phyloP scores from a whole-genome alignment of 1,140 invertebrate genomes.

The Drosophila elegans region DNA sequence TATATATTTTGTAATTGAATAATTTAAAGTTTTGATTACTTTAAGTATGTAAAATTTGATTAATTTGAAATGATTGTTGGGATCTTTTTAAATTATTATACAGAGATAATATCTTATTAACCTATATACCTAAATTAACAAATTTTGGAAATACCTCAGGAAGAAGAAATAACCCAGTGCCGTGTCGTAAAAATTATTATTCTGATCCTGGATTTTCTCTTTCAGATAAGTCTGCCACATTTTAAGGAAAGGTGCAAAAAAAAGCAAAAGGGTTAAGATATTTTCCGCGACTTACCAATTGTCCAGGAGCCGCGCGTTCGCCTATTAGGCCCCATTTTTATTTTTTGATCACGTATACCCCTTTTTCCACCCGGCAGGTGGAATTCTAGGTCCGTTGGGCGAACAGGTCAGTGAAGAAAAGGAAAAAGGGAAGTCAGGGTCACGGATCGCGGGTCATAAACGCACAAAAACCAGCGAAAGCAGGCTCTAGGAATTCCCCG shows the following conservation, averaged over 20 bases:
- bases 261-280: neutral
- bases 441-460: constrained; percentile 25
- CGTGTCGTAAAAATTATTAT: constrained; percentile 28
- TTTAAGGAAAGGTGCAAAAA: neutral
- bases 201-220: constrained; percentile 5
- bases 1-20: too few relatives aligned
- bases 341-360: constrained; percentile 20
- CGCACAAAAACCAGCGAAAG: constrained; percentile 12
- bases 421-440: constrained; percentile 52
- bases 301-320: constrained; percentile 1
- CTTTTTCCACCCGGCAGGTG: constrained; percentile 37
- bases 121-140: neutral
- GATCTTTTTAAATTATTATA: too few relatives aligned
- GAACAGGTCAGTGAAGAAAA: constrained; percentile 3
- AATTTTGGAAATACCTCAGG: neutral
- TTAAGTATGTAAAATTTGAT: too few relatives aligned
- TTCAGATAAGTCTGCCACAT: constrained; percentile 2
- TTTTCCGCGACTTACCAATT: constrained; percentile 34
- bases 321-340: constrained; percentile 16
- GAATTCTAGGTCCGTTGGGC: constrained; percentile 5
- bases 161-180: neutral
- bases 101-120: neutral
- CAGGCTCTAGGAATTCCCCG: constrained; percentile 65
- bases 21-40: too few relatives aligned
- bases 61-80: too few relatives aligned